A percentile compares a stretch with the other conserved stretches of the same genome.
phyloP scores from a whole-genome alignment of 1,140 invertebrate genomes.

The Drosophila repleta region DNA sequence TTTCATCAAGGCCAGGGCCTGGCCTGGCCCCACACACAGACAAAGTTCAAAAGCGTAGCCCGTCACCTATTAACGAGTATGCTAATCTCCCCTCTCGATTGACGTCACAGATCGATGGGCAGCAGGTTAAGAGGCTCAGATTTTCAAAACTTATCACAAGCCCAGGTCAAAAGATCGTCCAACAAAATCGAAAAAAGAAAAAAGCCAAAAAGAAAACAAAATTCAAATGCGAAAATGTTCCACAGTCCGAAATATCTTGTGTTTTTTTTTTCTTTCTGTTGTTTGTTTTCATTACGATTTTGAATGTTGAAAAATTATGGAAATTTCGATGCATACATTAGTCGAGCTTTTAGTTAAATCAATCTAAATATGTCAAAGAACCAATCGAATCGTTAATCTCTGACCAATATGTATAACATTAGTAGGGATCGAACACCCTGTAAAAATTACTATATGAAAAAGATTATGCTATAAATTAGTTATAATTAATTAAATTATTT shows the following conservation, averaged over 20 bases:
- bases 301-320: constrained; percentile 28
- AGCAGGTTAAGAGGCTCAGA: constrained; percentile 13
- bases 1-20: constrained; percentile 28
- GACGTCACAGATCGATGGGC: constrained; percentile 33
- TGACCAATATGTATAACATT: not conserved
- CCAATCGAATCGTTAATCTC: constrained; percentile 1
- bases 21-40: constrained; percentile 10
- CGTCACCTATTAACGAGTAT: constrained; percentile 34
- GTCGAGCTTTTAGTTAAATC: constrained; percentile 7
- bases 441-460: not conserved
- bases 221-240: constrained; percentile 4
- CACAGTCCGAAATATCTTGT: not conserved
- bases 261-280: not conserved
- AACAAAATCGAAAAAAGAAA: not conserved
- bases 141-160: constrained; percentile 21
- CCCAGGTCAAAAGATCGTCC: constrained; percentile 36
- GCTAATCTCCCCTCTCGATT: constrained; percentile 32
- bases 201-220: constrained; percentile 5
- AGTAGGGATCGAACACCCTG: constrained; percentile 1
- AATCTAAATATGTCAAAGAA: constrained; percentile 44
- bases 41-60: constrained; percentile 38
- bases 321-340: constrained; percentile 19
- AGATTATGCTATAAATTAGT: too few species aligned
- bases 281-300: constrained; percentile 40
- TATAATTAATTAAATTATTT: too few species aligned